Percentiles rank a stretch among this genome's conserved stretches.
phyloP scores from a whole-genome alignment of 1,140 invertebrate genomes.

The Meteorus sp. region DNA sequence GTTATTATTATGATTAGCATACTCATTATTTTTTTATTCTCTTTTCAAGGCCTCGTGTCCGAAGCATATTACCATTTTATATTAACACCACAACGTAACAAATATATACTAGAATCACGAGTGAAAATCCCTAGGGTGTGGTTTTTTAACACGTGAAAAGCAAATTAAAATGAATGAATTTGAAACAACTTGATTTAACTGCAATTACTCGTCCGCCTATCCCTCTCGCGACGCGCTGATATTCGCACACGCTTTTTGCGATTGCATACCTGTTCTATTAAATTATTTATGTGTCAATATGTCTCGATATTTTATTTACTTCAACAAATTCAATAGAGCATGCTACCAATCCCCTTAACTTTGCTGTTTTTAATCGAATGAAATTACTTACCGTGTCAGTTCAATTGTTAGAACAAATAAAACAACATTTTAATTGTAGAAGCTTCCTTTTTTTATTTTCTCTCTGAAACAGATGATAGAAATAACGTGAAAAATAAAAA shows the following conservation, averaged over 20 bases:
- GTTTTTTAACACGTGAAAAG: constrained; percentile 43
- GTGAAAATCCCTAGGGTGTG: constrained; percentile 46
- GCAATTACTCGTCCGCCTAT: constrained; percentile 42
- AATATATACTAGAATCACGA: constrained; percentile 55
- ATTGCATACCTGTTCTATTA: background rate
- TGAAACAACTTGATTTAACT: constrained; percentile 36
- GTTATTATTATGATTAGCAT: constrained; percentile 45
- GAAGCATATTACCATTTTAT: constrained; percentile 16
- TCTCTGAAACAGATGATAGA: constrained; percentile 9
- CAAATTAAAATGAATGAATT: constrained; percentile 33
- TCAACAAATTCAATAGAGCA: background rate
- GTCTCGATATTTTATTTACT: background rate
- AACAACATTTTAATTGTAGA: background rate
- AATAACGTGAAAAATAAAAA: background rate
- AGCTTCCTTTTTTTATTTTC: background rate
- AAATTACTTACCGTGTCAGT: background rate
- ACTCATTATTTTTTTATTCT: constrained; percentile 40
- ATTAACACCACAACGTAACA: constrained; percentile 44
- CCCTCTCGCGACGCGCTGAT: constrained; percentile 20
- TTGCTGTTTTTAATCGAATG: too few species aligned
- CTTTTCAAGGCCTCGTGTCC: constrained; percentile 21
- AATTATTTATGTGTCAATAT: background rate
- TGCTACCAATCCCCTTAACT: background rate
- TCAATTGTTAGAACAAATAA: background rate
- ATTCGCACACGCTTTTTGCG: constrained; percentile 8